Base-by-base conservation (phyloP, 2,888 invertebrate genomes). In the Hipparchia semele region DNA sequence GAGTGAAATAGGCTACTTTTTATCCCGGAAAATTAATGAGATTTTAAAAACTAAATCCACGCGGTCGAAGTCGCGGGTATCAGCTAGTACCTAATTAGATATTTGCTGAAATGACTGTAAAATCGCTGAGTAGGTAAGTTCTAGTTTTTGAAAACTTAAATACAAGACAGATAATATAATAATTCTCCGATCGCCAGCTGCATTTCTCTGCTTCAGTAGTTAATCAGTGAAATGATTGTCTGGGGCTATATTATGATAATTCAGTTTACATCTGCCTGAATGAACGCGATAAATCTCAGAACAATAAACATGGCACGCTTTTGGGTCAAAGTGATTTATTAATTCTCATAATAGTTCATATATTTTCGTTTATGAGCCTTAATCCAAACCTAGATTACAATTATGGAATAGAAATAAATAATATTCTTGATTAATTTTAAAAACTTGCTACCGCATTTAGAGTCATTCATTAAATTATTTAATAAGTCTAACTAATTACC, bases 271-370 rank as follows among this genome's bases (percentile, higher is more conserved):
- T 65, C 51, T 53, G 51, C 51, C 65, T 51, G 33, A 65, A 53
- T 53, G 65, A 33, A 53, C 33, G 65, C 65, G 10, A 53, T 65
- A 51, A 65, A 65, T 65, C 64, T 65, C 6, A 65, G 51, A 53
- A 65, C 65, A 53, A 65, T 65, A 65, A 65, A 65, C 53, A 53
- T 39, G 65, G 49, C 65, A 65, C 53, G 65, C 12, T 53, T 65
- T 65, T 65, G 51, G 65, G 65, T 53, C 65, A 65, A 33, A 65
- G 23, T 65, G 65, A 65, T 65, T 53, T 65, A 62, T 62, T 62
- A n/a, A 62, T 45, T 49, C 62, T 23, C 62, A 23, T 58, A 58
- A 58, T 23, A 58, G 56, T 58, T 58, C 56, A 46, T 62, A 45
- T 13, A 62, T 45, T 45, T 45, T 45, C 61, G 33, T 33, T 10